phyloP scores from a whole-genome alignment of 2,113 vertebrate genomes.

The Alectura lathami region DNA sequence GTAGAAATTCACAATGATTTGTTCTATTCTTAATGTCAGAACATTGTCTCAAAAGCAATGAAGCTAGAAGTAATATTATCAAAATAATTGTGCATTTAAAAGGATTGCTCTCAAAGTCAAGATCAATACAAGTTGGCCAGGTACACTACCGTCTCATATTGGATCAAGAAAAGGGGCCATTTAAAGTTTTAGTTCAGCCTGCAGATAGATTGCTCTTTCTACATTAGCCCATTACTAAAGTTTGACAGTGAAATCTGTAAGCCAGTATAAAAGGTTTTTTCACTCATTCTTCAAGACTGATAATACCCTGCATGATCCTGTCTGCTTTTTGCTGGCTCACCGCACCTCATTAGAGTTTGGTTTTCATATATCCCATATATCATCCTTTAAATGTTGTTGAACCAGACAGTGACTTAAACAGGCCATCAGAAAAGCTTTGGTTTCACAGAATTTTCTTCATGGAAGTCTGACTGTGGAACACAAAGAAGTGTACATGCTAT shows the following conservation, averaged over 20 bases:
- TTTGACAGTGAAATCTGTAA: not conserved
- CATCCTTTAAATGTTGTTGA: not conserved
- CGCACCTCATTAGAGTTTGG: not conserved
- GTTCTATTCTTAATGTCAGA: not conserved
- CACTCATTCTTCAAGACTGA: not conserved
- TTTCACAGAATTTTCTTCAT: not conserved
- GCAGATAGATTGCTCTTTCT: not conserved
- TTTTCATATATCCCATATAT: not conserved
- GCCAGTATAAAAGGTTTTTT: conserved; percentile 13
- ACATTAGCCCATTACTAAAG: not conserved
- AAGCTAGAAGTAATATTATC: not conserved
- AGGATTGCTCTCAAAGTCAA: not conserved
- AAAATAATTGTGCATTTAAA: not conserved
- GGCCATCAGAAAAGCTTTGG: not conserved
- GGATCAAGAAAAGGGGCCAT: not conserved
- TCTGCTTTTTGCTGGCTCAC: not conserved
- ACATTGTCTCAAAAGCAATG: not conserved
- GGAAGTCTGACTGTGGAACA: not conserved
- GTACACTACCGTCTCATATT: not conserved
- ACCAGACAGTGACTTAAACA: not conserved
- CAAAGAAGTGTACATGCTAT: not conserved
- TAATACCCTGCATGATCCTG: not conserved
- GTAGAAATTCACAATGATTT: not conserved
- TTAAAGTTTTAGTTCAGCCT: not conserved
- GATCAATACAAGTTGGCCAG: not conserved